Evolutionary conservation across 1,140 invertebrate genomes (phyloP), one percentile per base, ranked within the genome.

Genomic region (Daktulosphaira vitifoliae): DNA sequence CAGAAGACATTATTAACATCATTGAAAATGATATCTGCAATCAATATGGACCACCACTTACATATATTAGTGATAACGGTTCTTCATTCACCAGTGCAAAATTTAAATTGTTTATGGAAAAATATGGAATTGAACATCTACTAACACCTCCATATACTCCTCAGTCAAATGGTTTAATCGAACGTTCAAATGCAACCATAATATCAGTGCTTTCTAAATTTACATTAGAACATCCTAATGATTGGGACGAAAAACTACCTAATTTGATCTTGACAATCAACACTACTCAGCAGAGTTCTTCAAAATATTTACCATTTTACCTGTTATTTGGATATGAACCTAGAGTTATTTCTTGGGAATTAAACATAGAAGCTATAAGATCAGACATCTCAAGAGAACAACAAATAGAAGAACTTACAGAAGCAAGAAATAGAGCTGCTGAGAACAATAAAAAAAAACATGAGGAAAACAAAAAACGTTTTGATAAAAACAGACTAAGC

Each of bases 171-270:
- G 46, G 46, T 3, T 48, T 48, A 48, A 48, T 48, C 23, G 20
- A 48, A 48, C 20, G 20, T 20, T 48, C 46, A 3, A 23, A 48
- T 23, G 46, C 46, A 48, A 48, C 46, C 20, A 48, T 48, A 48
- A 48, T 48, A 48, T n/a, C 46, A 18, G 46, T 48, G 15, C 16
- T 48, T 7, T 48, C 18, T 48, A 48, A 48, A 48, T 48, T 18
- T 18, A 48, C 20, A 48, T 23, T 48, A 48, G 46, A 48, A 48
- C 6, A 48, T 22, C 20, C 46, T 0, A 15, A 23, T 48, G 46
- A 48, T 22, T 50, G 48, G 48, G 48, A 50, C 5, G 23, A 50
- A 50, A 50, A 50, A 50, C 16, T 50, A 25, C 48, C 48, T 15
- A 50, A 50, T 26, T 50, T 50, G n/a, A 26, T 50, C n/a, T 50